phyloP scores from a whole-genome alignment of 1,140 invertebrate species.

The Heliconius hewitsoni region DNA sequence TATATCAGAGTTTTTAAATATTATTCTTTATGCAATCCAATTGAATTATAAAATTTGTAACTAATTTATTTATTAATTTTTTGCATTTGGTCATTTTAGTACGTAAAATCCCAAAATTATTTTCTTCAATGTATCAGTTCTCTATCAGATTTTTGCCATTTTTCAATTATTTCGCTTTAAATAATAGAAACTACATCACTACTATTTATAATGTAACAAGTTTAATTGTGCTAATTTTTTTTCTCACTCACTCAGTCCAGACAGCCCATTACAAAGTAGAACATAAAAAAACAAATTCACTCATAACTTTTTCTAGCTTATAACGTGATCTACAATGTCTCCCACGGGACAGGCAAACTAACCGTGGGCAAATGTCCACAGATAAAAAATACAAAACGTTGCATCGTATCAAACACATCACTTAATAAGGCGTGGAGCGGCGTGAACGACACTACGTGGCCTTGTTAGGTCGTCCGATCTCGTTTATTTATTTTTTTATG shows the following conservation, averaged over 20 bases:
- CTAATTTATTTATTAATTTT: too few relatives aligned
- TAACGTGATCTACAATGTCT: not conserved
- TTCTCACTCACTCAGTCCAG: not conserved
- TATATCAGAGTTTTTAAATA: too few relatives aligned
- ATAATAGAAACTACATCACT: not conserved
- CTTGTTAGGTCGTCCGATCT: conserved; percentile 62
- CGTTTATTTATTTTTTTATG: conserved; percentile 48
- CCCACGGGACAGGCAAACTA: not conserved
- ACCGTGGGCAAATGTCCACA: not conserved
- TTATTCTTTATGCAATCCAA: too few relatives aligned
- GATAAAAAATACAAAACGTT: conserved; percentile 5
- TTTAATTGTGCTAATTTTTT: not conserved
- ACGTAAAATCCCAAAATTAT: too few relatives aligned
- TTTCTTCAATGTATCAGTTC: too few relatives aligned
- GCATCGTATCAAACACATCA: conserved; percentile 31
- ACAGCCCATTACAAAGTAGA: not conserved
- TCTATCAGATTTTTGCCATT: too few relatives aligned
- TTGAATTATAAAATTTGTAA: too few relatives aligned
- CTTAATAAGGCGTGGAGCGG: conserved; percentile 14
- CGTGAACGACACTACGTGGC: conserved; percentile 49
- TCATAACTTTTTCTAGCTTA: not conserved
- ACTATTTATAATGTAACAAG: not conserved
- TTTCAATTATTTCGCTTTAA: not conserved
- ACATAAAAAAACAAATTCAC: conserved; percentile 8
- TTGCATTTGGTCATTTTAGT: too few relatives aligned